These are phyloP conservation scores for Latrodectus hesperus DNA, from an alignment of 2,888 invertebrate genomes.

Conservation along the genomic window DNA sequence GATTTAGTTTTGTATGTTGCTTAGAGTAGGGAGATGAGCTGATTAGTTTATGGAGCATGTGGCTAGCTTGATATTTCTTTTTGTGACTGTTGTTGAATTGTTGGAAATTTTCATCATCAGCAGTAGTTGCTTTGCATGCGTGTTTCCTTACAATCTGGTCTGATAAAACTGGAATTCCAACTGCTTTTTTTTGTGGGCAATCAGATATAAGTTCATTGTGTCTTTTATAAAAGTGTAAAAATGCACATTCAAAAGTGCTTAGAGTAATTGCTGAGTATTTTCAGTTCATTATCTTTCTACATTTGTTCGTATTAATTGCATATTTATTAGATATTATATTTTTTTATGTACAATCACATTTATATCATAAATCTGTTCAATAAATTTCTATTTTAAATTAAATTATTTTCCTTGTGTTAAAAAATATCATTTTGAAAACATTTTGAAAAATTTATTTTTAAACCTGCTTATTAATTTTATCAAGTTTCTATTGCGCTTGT, in stretches of 20 bases:
- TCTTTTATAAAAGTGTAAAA: not conserved
- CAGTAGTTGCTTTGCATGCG: slow-evolving; percentile 69
- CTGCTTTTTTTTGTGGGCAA: not conserved
- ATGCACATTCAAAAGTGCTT: too few relatives aligned
- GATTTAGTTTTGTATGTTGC: slow-evolving; percentile 55
- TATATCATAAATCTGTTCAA: too few relatives aligned
- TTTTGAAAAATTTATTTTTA: too few relatives aligned
- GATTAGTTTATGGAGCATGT: slow-evolving; percentile 63
- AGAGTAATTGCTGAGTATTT: too few relatives aligned
- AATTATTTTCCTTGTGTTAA: too few relatives aligned
- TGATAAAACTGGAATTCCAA: slow-evolving; percentile 34
- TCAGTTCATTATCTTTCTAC: not conserved
- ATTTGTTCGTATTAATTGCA: not conserved
- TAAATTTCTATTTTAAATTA: too few relatives aligned
- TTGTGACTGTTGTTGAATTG: slow-evolving; percentile 69
- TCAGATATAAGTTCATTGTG: slow-evolving; percentile 39
- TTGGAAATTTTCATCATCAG: slow-evolving; percentile 64
- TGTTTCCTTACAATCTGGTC: slow-evolving; percentile 66
- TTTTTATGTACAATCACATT: too few relatives aligned
- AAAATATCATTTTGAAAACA: too few relatives aligned
- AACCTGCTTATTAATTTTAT: too few relatives aligned
- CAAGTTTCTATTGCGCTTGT: too few relatives aligned
- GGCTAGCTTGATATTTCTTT: slow-evolving; percentile 68
- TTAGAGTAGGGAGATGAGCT: slow-evolving; percentile 46
- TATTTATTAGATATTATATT: not conserved